Evolutionary conservation across 2,888 invertebrate species (phyloP).

Genomic region (Himalopsyche kuldschensis): DNA sequence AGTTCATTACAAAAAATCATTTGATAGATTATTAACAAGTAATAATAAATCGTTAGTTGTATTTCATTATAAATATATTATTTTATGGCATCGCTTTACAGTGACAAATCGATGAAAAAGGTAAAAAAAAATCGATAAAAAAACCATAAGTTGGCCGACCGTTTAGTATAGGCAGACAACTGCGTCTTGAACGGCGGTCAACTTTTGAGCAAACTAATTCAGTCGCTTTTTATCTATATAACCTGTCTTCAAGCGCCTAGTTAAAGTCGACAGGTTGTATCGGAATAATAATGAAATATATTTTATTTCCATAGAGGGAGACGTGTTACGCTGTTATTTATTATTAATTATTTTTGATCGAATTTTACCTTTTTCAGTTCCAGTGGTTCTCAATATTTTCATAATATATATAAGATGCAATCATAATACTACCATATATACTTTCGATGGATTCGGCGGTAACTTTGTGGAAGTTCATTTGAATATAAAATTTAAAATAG

Average conservation of each 20-base stretch:
- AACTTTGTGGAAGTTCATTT: no score
- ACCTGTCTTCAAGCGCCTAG: neutral
- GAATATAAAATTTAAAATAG: no score
- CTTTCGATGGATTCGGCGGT: no score
- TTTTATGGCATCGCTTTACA: constrained; percentile 11
- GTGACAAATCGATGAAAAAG: constrained; percentile 11
- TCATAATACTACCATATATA: no score
- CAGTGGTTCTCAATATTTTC: neutral
- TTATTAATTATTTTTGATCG: constrained; percentile 14
- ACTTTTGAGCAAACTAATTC: neutral
- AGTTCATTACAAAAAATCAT: neutral
- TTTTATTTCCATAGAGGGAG: constrained; percentile 13
- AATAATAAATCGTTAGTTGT: neutral
- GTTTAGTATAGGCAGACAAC: neutral
- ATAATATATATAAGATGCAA: no score
- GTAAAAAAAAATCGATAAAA: neutral
- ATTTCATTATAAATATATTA: neutral
- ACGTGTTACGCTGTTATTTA: constrained; percentile 30
- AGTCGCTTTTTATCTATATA: neutral
- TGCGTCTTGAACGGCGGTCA: neutral
- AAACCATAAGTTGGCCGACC: neutral
- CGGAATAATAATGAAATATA: constrained; percentile 8
- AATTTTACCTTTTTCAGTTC: constrained; percentile 3
- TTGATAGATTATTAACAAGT: neutral
- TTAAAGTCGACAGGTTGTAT: neutral